Conservation (phyloP, 2,113 vertebrate genomes). For the Zapornia atra region DNA sequence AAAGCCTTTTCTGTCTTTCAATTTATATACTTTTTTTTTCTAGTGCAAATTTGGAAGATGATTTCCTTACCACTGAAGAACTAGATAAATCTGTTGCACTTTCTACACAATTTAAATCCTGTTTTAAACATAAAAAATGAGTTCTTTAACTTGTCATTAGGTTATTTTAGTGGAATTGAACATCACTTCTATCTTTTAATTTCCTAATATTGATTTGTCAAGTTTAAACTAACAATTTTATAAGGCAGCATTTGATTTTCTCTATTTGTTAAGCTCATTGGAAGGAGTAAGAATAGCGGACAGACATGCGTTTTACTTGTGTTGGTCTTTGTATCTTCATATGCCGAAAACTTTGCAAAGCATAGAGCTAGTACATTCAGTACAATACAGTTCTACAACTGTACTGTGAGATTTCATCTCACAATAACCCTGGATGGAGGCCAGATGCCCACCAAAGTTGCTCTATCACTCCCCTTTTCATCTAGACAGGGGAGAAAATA, state of each 20-base stretch:
- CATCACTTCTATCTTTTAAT: background rate
- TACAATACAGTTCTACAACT: background rate
- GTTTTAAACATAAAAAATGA: conserved; percentile 15
- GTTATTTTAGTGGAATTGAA: background rate
- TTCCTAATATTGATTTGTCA: background rate
- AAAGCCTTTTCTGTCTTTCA: background rate
- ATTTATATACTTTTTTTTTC: background rate
- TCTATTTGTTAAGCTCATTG: background rate
- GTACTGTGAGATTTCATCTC: background rate
- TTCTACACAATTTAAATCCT: background rate
- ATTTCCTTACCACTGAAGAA: background rate
- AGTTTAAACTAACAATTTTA: background rate
- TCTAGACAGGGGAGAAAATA: too few species aligned
- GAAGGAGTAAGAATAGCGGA: background rate
- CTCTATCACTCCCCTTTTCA: too few species aligned
- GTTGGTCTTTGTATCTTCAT: background rate
- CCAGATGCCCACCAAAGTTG: too few species aligned
- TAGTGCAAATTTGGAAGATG: background rate
- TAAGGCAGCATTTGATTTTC: background rate
- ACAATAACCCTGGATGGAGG: background rate
- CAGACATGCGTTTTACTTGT: background rate
- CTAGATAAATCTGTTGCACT: background rate
- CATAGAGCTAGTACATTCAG: background rate
- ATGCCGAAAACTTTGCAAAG: background rate
- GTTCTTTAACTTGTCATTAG: conserved; percentile 6